A percentile compares a stretch with the other conserved stretches of the same genome.
Evolutionary conservation across 2,888 invertebrate species (phyloP).

Genomic region (Parnassius orleans): DNA sequence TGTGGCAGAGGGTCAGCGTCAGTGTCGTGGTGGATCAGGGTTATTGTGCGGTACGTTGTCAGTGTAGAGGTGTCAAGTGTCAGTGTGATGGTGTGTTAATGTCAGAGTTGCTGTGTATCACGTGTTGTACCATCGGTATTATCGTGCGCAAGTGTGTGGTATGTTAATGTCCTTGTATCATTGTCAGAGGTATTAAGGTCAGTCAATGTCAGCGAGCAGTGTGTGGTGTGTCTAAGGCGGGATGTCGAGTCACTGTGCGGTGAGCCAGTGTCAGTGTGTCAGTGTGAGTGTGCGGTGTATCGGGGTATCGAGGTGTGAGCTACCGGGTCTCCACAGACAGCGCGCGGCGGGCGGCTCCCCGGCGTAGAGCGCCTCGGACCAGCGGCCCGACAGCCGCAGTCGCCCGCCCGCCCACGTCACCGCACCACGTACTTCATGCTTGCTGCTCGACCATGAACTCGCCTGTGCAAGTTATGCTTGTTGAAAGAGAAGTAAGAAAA

Average conservation of each 20-base stretch:
- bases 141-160: not conserved
- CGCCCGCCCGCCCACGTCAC: constrained; percentile 81
- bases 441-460: constrained; percentile 88
- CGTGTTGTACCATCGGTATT: not conserved
- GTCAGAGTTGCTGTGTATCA: not conserved
- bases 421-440: constrained; percentile 88
- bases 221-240: no score
- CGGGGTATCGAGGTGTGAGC: not conserved
- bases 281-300: not conserved
- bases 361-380: constrained; percentile 90
- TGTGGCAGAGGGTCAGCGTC: not conserved
- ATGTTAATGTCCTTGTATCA: no score
- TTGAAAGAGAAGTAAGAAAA: no score
- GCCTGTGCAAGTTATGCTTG: constrained; percentile 72
- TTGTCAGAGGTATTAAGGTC: no score
- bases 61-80: no score
- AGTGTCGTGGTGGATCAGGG: no score
- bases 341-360: constrained; percentile 86
- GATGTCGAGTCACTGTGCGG: no score
- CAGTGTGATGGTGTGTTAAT: no score
- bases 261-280: not conserved
- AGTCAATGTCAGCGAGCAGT: no score
- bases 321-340: constrained; percentile 89
- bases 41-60: no score
- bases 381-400: constrained; percentile 86